A percentile compares a stretch with the other conserved stretches of the same genome.
Conservation (phyloP, 2,888 invertebrate genomes). For the Athripsodes cinereus region DNA sequence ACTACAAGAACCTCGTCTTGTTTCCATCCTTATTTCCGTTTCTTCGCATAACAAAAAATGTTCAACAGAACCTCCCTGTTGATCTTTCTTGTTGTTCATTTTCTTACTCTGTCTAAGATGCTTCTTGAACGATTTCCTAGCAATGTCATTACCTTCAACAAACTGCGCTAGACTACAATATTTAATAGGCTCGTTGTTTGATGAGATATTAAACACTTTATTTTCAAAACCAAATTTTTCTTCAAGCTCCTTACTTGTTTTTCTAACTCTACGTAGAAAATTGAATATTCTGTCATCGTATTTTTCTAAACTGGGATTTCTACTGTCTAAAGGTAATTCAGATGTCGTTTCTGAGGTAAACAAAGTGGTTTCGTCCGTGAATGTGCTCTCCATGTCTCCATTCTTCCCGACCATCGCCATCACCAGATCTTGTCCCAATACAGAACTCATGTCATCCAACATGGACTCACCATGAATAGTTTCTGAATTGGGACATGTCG, state of each 20-base stretch:
- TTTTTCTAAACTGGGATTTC: slow-evolving; percentile 51
- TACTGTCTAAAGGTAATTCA: slow-evolving; percentile 46
- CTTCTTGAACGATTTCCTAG: slow-evolving; percentile 66
- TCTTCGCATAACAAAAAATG: slow-evolving; percentile 38
- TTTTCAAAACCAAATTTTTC: slow-evolving; percentile 68
- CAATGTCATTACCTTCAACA: slow-evolving; percentile 78
- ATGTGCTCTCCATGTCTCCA: slow-evolving; percentile 57
- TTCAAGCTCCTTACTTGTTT: slow-evolving; percentile 45
- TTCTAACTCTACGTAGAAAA: slow-evolving; percentile 43
- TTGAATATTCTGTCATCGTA: slow-evolving; percentile 55
- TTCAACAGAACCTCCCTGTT: slow-evolving; percentile 35
- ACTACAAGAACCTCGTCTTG: slow-evolving; percentile 29
- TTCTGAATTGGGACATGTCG: slow-evolving; percentile 62
- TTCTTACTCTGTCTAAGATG: slow-evolving; percentile 43
- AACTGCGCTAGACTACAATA: slow-evolving; percentile 78
- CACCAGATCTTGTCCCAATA: slow-evolving; percentile 63
- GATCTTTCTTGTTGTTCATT: slow-evolving; percentile 35
- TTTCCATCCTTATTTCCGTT: slow-evolving; percentile 31
- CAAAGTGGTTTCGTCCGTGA: slow-evolving; percentile 65
- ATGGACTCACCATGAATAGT: slow-evolving; percentile 71
- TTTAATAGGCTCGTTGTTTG: slow-evolving; percentile 54
- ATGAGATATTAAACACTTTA: slow-evolving; percentile 56
- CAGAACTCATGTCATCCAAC: slow-evolving; percentile 72
- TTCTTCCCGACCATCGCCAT: slow-evolving; percentile 59
- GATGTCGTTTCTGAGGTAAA: slow-evolving; percentile 55